Evolutionary conservation across 2,113 vertebrate genomes (phyloP), one percentile per base, ranked within the genome.

Genomic region (Cryptoleucopteryx plumbea): DNA sequence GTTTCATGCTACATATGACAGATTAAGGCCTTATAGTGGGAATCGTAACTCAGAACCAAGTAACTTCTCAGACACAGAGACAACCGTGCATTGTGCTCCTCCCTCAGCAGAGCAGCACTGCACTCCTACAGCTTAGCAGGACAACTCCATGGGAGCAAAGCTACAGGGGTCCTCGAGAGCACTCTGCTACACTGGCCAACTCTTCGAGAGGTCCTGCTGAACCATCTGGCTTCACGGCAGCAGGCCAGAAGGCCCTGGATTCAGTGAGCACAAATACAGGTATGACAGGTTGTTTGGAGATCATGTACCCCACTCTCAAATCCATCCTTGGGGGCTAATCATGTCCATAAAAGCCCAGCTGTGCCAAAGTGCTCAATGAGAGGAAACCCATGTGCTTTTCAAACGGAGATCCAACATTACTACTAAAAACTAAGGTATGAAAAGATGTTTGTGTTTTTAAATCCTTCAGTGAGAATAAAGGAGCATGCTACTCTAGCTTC

Each of bases 1-100:
- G 2, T 26, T n/a, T 63, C 14, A 20, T 13, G 15, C 22, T 59
- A 18, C 0, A 0, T 11, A 16, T 40, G 42, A 67, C 23, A 88
- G 27, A 11, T 29, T 5, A 47, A 47, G 26, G 52, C 40, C 6
- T 90, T 63, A 16, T 13, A 13, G 5, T 16, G 36, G 25, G 29
- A 89, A 65, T 0, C 3, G 1, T 34, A 65, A 73, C 11, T 68
- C 20, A 36, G 32, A 83, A 72, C 16, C 0, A 2, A 36, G 9
- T 20, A 27, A 53, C 38, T 29, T 20, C 62, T 82, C 9, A 14
- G n/a, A 16, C 25, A 50, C 34, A 25, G 48, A 70, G 16, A 45
- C 16, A 32, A 23, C 42, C 0, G 1, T 6, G 16, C 21, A 16
- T 3, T 9, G 32, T 59, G 59, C 40, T 71, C 77, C 13, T 9